Conservation (phyloP, 2,113 vertebrate species). For the Eurypyga helias region DNA sequence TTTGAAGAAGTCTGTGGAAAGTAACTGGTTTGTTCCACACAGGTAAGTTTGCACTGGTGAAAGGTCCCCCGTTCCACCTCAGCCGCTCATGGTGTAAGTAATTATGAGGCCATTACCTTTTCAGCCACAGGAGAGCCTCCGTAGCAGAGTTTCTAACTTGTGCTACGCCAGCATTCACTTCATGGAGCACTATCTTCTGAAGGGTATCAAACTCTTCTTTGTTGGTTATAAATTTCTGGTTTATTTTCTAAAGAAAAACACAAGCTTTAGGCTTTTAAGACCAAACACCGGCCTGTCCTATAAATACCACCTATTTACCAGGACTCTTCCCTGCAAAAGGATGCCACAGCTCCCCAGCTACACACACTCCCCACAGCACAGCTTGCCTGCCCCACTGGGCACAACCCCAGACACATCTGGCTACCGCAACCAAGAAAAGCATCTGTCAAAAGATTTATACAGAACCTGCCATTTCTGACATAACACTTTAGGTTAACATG, state of each 20-base stretch:
- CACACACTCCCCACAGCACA: rapidly evolving
- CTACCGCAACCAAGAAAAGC: not conserved
- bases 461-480: not conserved
- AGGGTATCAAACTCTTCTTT: conserved; percentile 88
- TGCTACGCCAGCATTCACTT: conserved; percentile 83
- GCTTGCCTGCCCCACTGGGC: not conserved
- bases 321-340: not conserved
- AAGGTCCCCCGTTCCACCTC: not conserved
- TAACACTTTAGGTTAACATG: not conserved
- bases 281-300: not conserved
- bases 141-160: conserved; percentile 95
- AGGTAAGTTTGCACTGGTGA: not conserved
- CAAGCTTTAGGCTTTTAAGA: not conserved
- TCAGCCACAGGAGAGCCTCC: conserved; percentile 94
- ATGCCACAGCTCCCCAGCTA: not conserved
- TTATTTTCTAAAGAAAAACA: conserved; percentile 84
- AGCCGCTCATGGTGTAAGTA: not conserved
- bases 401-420: not conserved
- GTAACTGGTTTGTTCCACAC: not conserved
- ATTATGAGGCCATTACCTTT: conserved; percentile 67
- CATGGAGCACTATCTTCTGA: conserved; percentile 94
- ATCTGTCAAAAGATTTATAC: not conserved
- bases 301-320: not conserved
- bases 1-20: not conserved
- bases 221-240: conserved; percentile 94